Percentiles rank a stretch among this genome's conserved stretches.
phyloP scores from a whole-genome alignment of 2,797 vertebrate species.

The Sebastes minor region DNA sequence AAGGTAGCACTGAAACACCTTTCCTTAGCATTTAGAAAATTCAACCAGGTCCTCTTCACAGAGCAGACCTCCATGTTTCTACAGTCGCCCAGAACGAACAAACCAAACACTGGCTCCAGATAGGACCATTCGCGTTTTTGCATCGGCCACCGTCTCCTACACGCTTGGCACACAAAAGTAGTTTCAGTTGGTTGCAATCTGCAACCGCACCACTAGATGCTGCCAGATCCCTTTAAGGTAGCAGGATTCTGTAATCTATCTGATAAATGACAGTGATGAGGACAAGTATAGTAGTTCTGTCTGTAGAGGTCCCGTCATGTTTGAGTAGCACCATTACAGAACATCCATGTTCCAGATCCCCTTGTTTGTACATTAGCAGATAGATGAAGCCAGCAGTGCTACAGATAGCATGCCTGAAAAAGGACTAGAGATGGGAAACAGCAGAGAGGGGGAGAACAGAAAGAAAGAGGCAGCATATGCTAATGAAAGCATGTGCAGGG shows the following conservation, averaged over 20 bases:
- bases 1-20: no score
- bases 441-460: background rate
- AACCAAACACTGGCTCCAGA: no score
- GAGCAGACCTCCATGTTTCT: no score
- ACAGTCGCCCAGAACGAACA: no score
- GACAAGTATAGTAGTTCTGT: background rate
- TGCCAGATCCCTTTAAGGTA: no score
- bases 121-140: no score
- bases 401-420: background rate
- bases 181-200: no score
- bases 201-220: no score
- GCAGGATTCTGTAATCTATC: background rate
- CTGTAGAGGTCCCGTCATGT: background rate
- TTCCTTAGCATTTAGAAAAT: no score
- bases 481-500: conserved; percentile 66
- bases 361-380: background rate
- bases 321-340: background rate
- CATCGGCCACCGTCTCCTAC: no score
- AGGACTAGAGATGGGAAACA: background rate
- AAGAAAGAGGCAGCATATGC: conserved; percentile 59
- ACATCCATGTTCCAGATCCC: background rate
- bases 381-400: conserved; percentile 9
- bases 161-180: no score
- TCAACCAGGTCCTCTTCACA: no score
- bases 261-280: background rate